phyloP scores from a whole-genome alignment of 2,888 invertebrate genomes.

The Amphipyra tragopoginis region DNA sequence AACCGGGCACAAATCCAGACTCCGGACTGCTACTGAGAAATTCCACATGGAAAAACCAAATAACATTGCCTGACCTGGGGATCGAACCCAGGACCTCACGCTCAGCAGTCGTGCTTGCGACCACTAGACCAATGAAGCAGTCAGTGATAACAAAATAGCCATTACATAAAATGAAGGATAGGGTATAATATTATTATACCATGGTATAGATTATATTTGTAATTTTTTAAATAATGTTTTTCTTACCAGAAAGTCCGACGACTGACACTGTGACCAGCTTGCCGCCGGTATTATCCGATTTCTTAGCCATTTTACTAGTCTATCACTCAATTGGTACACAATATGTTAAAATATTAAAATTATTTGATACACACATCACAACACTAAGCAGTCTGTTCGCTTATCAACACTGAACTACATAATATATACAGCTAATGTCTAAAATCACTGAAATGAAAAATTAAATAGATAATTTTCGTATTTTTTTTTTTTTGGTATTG shows the following conservation, averaged over 20 bases:
- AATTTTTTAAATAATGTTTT: not conserved
- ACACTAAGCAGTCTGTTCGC: slow-evolving; percentile 68
- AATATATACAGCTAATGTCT: slow-evolving; percentile 57
- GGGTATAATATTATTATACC: too few species aligned
- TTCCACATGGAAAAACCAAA: too few species aligned
- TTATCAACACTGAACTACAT: slow-evolving; percentile 56
- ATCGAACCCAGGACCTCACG: too few species aligned
- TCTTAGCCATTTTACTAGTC: slow-evolving; percentile 91
- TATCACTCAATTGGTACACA: slow-evolving; percentile 72
- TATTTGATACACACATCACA: slow-evolving; percentile 83
- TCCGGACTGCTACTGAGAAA: too few species aligned
- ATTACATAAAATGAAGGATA: too few species aligned
- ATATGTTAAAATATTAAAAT: slow-evolving; percentile 67
- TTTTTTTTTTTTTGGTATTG: slow-evolving; percentile 4
- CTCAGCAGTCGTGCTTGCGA: too few species aligned
- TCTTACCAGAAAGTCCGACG: slow-evolving; percentile 95
- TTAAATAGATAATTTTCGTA: slow-evolving; percentile 7
- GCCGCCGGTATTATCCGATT: slow-evolving; percentile 91
- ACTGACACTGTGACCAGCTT: slow-evolving; percentile 96
- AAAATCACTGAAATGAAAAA: slow-evolving; percentile 44
- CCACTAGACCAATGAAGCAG: too few species aligned
- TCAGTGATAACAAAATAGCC: too few species aligned
- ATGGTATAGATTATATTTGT: not conserved
- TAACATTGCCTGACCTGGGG: too few species aligned
- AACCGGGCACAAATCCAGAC: too few species aligned